These are phyloP conservation scores for Caradrina kadenii DNA, from an alignment of 2,888 invertebrate genomes.

Conservation along the genomic window DNA sequence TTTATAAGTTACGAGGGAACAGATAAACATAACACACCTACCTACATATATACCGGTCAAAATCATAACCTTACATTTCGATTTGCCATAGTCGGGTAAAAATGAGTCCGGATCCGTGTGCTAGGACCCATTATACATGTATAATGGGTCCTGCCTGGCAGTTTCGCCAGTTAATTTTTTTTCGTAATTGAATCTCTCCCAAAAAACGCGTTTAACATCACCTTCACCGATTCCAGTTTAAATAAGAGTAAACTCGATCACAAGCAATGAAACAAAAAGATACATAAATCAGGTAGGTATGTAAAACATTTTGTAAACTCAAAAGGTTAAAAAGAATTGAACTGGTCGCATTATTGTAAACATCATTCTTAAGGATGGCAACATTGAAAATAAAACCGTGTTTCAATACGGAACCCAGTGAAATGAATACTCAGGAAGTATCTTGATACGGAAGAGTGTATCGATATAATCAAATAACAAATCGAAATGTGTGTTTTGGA, in stretches of 20 bases:
- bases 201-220: neutral
- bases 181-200: neutral
- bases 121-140: too few relatives aligned
- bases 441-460: slow-evolving; percentile 32
- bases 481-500: slow-evolving; percentile 29
- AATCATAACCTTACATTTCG: too few relatives aligned
- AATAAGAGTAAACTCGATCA: slow-evolving; percentile 23
- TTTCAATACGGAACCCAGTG: slow-evolving; percentile 47
- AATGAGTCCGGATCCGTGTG: too few relatives aligned
- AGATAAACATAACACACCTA: too few relatives aligned
- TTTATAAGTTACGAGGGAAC: too few relatives aligned
- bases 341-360: slow-evolving; percentile 39
- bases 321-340: slow-evolving; percentile 42
- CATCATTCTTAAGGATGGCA: slow-evolving; percentile 46
- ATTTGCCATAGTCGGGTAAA: too few relatives aligned
- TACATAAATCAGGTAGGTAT: neutral
- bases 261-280: slow-evolving; percentile 12
- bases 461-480: slow-evolving; percentile 21
- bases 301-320: slow-evolving; percentile 34
- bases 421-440: slow-evolving; percentile 48
- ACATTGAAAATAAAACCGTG: slow-evolving; percentile 33
- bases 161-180: too few relatives aligned
- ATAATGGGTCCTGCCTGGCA: too few relatives aligned
- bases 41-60: too few relatives aligned
- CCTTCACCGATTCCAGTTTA: slow-evolving; percentile 7